A percentile compares a stretch with the other conserved stretches of the same genome.
phyloP scores from a whole-genome alignment of 1,140 invertebrate species.

The Geopemphigus sp. region DNA sequence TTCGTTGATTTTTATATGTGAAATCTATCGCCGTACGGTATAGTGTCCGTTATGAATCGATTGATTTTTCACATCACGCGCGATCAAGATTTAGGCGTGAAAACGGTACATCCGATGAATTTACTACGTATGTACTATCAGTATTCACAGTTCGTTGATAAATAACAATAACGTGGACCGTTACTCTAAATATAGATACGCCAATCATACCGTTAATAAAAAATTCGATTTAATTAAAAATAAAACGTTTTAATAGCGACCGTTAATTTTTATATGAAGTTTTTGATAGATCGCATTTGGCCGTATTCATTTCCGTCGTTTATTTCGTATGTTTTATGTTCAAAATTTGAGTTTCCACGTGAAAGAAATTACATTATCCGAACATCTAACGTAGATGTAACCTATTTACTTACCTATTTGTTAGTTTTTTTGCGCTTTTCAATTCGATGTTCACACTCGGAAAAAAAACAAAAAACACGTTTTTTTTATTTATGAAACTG shows the following conservation, averaged over 20 bases:
- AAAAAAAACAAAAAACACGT: slow-evolving; percentile 21
- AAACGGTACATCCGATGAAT: background rate
- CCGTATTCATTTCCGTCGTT: no score
- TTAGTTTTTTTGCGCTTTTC: no score
- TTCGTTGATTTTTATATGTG: background rate
- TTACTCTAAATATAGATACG: background rate
- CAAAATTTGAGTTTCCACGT: no score
- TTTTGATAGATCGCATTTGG: no score
- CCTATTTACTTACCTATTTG: no score
- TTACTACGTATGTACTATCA: background rate
- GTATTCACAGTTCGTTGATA: background rate
- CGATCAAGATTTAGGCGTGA: background rate
- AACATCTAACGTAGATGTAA: no score
- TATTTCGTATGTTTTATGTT: no score
- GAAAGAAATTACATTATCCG: no score
- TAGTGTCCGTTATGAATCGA: slow-evolving; percentile 17
- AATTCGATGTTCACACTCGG: background rate
- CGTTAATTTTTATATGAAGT: no score
- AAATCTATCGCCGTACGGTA: background rate
- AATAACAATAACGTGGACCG: background rate
- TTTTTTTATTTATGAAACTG: background rate
- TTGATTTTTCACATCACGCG: slow-evolving; percentile 4
- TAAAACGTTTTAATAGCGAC: background rate
- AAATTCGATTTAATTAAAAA: background rate
- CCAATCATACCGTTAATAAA: background rate